Percentiles rank a stretch among this genome's conserved stretches.
Conservation (phyloP, 2,888 invertebrate species). For the Anaspis maculata region DNA sequence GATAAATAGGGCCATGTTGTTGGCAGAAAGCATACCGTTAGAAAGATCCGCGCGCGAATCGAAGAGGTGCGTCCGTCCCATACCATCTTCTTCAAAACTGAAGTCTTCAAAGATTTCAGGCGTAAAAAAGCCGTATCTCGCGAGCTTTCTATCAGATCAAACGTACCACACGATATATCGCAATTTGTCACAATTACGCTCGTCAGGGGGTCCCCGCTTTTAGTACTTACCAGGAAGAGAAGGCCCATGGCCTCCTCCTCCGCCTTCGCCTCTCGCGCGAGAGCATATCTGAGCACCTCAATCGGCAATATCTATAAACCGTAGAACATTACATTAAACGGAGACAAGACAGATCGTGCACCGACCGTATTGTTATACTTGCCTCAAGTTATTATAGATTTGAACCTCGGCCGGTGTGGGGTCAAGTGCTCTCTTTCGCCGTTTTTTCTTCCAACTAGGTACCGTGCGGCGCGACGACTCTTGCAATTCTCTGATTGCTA, state of each 20-base stretch:
- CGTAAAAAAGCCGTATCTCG: no score
- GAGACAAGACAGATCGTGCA: constrained; percentile 35
- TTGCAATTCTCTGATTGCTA: constrained; percentile 26
- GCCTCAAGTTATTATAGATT: constrained; percentile 37
- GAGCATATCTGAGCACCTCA: constrained; percentile 30
- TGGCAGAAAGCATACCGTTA: no score
- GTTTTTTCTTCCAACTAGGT: constrained; percentile 14
- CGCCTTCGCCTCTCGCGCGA: constrained; percentile 24
- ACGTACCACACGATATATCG: constrained; percentile 24
- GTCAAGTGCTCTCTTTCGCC: constrained; percentile 28
- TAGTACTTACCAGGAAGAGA: constrained; percentile 11
- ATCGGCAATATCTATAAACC: constrained; percentile 31
- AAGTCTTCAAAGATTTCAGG: no score
- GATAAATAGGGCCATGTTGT: no score
- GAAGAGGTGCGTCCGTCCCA: no score
- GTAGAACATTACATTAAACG: constrained; percentile 29
- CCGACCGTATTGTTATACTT: constrained; percentile 35
- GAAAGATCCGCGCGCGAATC: no score
- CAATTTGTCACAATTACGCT: constrained; percentile 29
- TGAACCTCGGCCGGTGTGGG: no score
- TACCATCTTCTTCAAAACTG: no score
- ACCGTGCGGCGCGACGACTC: constrained; percentile 12
- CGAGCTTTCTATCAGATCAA: constrained; percentile 20
- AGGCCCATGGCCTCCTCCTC: constrained; percentile 19
- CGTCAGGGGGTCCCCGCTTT: constrained; percentile 22